phyloP scores from a whole-genome alignment of 1,140 invertebrate genomes.

The Camponotus pennsylvanicus region DNA sequence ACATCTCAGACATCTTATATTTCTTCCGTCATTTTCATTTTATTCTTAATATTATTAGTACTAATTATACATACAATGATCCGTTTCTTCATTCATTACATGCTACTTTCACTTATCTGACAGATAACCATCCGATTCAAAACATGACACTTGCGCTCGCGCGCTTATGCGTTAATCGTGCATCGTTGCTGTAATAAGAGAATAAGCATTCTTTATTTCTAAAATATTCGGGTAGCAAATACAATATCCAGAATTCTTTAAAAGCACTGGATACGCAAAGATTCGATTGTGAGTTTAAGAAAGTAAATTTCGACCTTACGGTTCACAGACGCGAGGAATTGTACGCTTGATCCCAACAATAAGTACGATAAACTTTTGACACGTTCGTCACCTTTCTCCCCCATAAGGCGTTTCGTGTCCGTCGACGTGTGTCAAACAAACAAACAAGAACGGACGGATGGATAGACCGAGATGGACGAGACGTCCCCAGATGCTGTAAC shows the following conservation, averaged over 20 bases:
- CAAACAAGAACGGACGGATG: constrained; percentile 27
- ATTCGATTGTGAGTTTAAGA: not conserved
- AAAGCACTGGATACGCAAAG: not conserved
- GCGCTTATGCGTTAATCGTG: too few species aligned
- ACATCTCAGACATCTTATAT: not conserved
- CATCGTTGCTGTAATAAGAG: too few species aligned
- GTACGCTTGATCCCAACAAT: not conserved
- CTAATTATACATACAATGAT: not conserved
- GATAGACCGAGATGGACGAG: constrained; percentile 14
- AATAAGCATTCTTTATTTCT: not conserved
- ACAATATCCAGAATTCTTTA: constrained; percentile 2
- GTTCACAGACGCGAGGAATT: not conserved
- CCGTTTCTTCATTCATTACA: constrained; percentile 8
- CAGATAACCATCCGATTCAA: constrained; percentile 28
- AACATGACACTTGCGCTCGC: not conserved
- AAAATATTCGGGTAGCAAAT: not conserved
- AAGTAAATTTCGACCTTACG: not conserved
- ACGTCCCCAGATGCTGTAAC: constrained; percentile 56
- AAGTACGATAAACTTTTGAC: constrained; percentile 25
- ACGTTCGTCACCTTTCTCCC: constrained; percentile 5
- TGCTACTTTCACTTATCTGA: constrained; percentile 22
- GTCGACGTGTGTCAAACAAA: not conserved
- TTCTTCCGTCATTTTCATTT: not conserved
- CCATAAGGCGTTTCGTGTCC: not conserved
- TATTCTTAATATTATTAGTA: constrained; percentile 1